phyloP scores from a whole-genome alignment of 2,797 vertebrate species.

The Helicolenus hilgendorfi region DNA sequence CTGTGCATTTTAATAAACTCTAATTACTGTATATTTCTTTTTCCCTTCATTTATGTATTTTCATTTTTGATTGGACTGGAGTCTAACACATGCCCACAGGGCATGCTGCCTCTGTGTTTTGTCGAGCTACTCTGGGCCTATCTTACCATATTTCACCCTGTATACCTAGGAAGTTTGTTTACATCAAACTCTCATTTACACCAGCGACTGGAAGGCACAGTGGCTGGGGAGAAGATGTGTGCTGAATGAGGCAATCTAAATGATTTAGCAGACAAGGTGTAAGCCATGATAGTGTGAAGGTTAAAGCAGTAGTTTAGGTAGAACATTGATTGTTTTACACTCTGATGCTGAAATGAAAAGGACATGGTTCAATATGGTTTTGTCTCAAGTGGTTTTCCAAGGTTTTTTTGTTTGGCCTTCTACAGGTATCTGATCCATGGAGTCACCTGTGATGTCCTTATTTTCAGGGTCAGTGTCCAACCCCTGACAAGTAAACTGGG shows the following conservation, averaged over 20 bases:
- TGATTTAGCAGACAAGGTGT: conserved; percentile 68
- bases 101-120: conserved; percentile 12
- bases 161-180: conserved; percentile 48
- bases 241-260: conserved; percentile 58
- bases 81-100: conserved; percentile 27
- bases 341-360: conserved; percentile 35
- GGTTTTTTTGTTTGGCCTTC: conserved; percentile 49
- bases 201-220: conserved; percentile 28
- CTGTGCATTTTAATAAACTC: conserved; percentile 57
- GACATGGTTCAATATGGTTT: conserved; percentile 44
- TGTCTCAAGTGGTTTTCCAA: conserved; percentile 41
- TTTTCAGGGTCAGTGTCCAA: conserved; percentile 19
- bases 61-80: conserved; percentile 28
- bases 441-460: background rate
- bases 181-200: conserved; percentile 62
- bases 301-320: conserved; percentile 60
- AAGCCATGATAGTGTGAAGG: conserved; percentile 56
- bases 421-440: conserved; percentile 15
- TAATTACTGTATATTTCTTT: conserved; percentile 49
- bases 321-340: conserved; percentile 55
- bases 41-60: background rate
- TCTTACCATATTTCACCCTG: conserved; percentile 34
- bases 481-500: background rate
- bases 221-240: conserved; percentile 41
- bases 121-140: background rate